Evolutionary conservation across 2,113 vertebrate genomes (phyloP).

Genomic region (Pyxicephalus adspersus): DNA sequence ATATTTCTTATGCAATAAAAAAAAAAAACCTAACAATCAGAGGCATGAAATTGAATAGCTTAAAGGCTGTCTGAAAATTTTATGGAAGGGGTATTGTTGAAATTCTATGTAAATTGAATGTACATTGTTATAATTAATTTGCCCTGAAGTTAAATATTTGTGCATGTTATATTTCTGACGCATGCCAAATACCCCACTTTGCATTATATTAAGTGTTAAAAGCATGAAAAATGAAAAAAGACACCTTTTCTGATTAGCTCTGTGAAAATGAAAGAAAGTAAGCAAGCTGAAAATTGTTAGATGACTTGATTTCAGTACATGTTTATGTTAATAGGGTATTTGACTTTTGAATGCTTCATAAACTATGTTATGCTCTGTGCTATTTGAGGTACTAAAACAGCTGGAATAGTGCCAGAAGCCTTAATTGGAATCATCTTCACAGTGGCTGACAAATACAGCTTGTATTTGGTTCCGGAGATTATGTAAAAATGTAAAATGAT

Average conservation of each 20-base stretch:
- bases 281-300: slow-evolving; percentile 74
- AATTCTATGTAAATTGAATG: slow-evolving; percentile 40
- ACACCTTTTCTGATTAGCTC: slow-evolving; percentile 70
- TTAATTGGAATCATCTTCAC: slow-evolving; percentile 85
- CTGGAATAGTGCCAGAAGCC: slow-evolving; percentile 79
- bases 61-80: slow-evolving; percentile 20
- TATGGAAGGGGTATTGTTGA: slow-evolving; percentile 15
- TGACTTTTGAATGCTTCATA: slow-evolving; percentile 88
- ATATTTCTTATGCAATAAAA: slow-evolving; percentile 14
- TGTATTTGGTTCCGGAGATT: slow-evolving; percentile 77
- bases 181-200: slow-evolving; percentile 66
- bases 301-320: slow-evolving; percentile 79
- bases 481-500: slow-evolving; percentile 77
- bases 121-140: slow-evolving; percentile 50
- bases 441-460: slow-evolving; percentile 79
- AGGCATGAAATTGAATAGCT: slow-evolving; percentile 46
- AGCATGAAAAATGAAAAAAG: slow-evolving; percentile 63
- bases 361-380: slow-evolving; percentile 81
- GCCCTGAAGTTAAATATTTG: slow-evolving; percentile 49
- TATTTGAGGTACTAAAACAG: slow-evolving; percentile 81
- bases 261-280: slow-evolving; percentile 70
- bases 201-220: slow-evolving; percentile 63
- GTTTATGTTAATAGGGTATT: slow-evolving; percentile 85
- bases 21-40: not conserved
- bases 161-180: slow-evolving; percentile 49